Base-by-base conservation (phyloP, 1,140 invertebrate genomes). In the Drosophila tani region DNA sequence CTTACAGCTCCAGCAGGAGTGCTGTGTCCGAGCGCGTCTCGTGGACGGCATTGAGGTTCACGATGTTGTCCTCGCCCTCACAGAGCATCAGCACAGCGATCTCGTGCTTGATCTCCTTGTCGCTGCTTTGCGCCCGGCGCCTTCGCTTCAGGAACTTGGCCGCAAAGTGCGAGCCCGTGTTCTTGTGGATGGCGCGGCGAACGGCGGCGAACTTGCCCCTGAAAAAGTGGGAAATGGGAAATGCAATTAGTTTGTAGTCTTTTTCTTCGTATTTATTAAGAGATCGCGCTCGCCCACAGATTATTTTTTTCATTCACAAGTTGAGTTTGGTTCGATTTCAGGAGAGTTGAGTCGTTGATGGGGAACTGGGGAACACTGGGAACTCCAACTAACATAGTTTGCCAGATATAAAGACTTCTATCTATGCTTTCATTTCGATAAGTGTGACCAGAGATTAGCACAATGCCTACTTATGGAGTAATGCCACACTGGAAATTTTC, bases 191-290 rank as follows among this genome's bases (percentile, higher is more conserved):
- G 81, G 98, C 97, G 93, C 97, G 95, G 76, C 97, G 95, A 51
- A 99, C 98, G 65, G 97, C 96, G 17, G 98, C 98, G 93, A 99
- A 99, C 94, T 99, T 99, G 41, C 98, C 98, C 93, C 98, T 99
- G 95, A 94, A 75, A 77, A 32, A 29, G 12, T 38, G 41, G 5
- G 67, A 24, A 24, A 15, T 63, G n/a, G 46, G 8, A 65, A 15
- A 60, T 14, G 5, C 19, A 19, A 58, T 45, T 80, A 71, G 50
- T 46, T 27, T n/a, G 8, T 59, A 27, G 35, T 35, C 40, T 68
- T 47, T 49, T 19, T 43, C 5, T 29, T 5, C 5, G 2, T 24
- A 24, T 24, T 24, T 24, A 24, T 24, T 24, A 24, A 24, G 2
- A 5, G 5, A 24, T 24, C n/a, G n/a, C 24, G 24, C 24, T 43